Percentiles rank a stretch among this genome's conserved stretches.
Evolutionary conservation across 2,113 vertebrate species (phyloP).

Genomic region (Ptilonorhynchus violaceus): DNA sequence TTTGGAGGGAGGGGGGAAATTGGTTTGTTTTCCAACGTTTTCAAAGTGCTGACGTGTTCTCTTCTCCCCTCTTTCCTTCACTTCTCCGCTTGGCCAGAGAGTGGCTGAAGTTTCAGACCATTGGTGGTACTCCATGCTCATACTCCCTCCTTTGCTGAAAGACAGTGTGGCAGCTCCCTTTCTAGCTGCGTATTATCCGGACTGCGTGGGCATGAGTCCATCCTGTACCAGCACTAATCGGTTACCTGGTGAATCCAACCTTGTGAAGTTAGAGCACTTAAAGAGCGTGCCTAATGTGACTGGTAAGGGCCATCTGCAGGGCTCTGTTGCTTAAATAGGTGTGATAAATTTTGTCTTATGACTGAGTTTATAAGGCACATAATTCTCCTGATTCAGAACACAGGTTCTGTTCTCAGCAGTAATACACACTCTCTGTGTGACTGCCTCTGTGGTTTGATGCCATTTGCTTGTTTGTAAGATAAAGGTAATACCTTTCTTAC

Average conservation of each 20-base stretch:
- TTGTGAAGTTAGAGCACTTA: conserved; percentile 81
- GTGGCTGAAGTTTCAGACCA: conserved; percentile 91
- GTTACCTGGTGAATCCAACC: conserved; percentile 61
- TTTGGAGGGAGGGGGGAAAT: neutral
- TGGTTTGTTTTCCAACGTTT: conserved; percentile 2
- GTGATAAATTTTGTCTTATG: neutral
- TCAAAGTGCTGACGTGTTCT: conserved; percentile 30
- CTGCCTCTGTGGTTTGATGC: neutral
- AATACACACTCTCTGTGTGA: neutral
- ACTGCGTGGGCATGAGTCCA: conserved; percentile 99
- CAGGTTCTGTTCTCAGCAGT: neutral
- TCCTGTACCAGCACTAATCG: conserved; percentile 82
- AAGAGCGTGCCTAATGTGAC: conserved; percentile 69
- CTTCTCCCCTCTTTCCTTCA: conserved; percentile 33
- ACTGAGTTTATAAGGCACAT: neutral
- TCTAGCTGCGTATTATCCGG: conserved; percentile 92
- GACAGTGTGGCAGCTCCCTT: conserved; percentile 92
- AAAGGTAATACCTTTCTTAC: neutral
- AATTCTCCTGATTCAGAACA: neutral
- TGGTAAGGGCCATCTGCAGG: conserved; percentile 66
- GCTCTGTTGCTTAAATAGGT: conserved; percentile 19
- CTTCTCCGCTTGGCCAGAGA: conserved; percentile 76
- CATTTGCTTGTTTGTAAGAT: neutral
- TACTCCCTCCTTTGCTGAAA: conserved; percentile 93
- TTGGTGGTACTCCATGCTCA: conserved; percentile 98